Evolutionary conservation across 1,140 invertebrate genomes (phyloP).

Genomic region (Euura saliciscinereae): DNA sequence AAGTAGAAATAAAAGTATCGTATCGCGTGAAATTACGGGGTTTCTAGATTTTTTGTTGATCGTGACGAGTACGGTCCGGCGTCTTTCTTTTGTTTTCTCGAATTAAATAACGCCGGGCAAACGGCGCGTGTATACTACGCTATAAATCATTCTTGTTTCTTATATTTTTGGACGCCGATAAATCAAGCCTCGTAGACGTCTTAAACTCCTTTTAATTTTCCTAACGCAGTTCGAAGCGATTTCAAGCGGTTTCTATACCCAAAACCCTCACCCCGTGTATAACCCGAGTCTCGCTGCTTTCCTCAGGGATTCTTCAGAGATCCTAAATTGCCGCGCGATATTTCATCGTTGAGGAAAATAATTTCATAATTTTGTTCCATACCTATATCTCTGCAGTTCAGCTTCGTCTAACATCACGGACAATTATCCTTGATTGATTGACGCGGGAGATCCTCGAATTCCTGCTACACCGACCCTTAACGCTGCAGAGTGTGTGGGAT

Average conservation of each 20-base stretch:
- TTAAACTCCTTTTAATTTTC: constrained; percentile 7
- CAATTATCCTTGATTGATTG: constrained; percentile 7
- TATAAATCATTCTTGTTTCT: constrained; percentile 2
- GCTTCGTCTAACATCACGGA: constrained; percentile 1
- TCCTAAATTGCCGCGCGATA: constrained; percentile 3
- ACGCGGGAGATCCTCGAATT: not conserved
- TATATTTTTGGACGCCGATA: constrained; percentile 5
- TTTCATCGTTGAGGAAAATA: constrained; percentile 7
- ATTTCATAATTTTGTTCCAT: constrained; percentile 4
- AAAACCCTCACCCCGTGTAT: not conserved
- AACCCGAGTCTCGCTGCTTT: too few relatives aligned
- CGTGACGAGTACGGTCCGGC: not conserved
- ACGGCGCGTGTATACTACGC: not conserved
- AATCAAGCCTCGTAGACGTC: constrained; percentile 6
- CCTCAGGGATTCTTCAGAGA: too few relatives aligned
- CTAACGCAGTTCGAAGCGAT: constrained; percentile 3
- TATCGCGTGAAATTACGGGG: too few relatives aligned
- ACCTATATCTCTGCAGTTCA: not conserved
- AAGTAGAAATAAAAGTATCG: too few relatives aligned
- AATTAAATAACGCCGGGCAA: not conserved
- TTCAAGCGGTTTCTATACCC: constrained; percentile 5
- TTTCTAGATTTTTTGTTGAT: not conserved
- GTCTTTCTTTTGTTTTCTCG: not conserved
- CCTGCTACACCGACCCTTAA: not conserved
- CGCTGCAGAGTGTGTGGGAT: too few relatives aligned